Base-by-base conservation (phyloP, 2,113 vertebrate genomes). In the Sceloporus tristichus region DNA sequence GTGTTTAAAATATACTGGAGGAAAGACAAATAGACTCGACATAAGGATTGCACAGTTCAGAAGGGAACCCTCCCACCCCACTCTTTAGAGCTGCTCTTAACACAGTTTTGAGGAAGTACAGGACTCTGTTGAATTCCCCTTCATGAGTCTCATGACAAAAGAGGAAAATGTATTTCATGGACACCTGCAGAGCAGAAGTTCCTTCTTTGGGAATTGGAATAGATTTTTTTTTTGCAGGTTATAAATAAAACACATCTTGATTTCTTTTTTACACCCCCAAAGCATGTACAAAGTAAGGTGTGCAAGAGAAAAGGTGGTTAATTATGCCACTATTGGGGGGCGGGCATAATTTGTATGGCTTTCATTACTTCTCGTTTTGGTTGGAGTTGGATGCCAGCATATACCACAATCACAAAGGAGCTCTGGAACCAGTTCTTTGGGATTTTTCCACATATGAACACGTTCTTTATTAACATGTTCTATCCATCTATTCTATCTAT, bases 101-200 rank as follows among this genome's bases (percentile, higher is more conserved):
- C 70, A 19, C 88, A 87, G 79, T 92, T 91, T 18, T 92, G 94
- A 92, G 96, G 96, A 96, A 96, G 95, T 92, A 86, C 2, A 83
- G 90, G 88, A 85, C 88, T 1, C 0, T 65, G 89, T 86, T 94
- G 94, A 96, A 96, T 95, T 96, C 95, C 95, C 96, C 97, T 93
- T 86, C 91, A 90, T 94, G 94, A 94, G 91, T 0, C 0, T 86
- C 87, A 89, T 87, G 92, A 87, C 38, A 13, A 95, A 42, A 96
- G 96, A 96, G 95, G 95, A 96, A 96, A 93, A 94, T 87, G 87
- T 93, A 81, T 40, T 91, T 92, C 34, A 9, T 74, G 88, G 93
- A 95, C 96, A 96, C 95, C 96, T 96, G 95, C 95, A 91, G 78
- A 89, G 8, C 87, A 77, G 90, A 75, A 89, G 88, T 94, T 96